These are phyloP conservation scores for Scaptomyza cyrtandrae DNA, from an alignment of 2,888 invertebrate species.

Conservation along the genomic window DNA sequence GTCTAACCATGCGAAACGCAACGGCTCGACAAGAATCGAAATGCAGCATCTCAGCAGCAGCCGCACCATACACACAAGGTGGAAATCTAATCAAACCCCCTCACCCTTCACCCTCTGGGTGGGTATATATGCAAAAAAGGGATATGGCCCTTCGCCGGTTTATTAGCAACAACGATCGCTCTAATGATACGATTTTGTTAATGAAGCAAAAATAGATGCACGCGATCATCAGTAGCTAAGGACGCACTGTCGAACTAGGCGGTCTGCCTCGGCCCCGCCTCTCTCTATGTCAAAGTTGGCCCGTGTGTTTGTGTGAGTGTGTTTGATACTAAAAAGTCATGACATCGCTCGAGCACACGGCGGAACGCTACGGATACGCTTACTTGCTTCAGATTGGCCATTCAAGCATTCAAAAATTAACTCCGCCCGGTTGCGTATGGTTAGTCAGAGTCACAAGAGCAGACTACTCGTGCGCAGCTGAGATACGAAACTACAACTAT, in stretches of 20 bases:
- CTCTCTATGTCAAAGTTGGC: constrained; percentile 38
- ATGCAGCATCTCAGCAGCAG: constrained; percentile 67
- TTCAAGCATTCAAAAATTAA: constrained; percentile 84
- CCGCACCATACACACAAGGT: constrained; percentile 34
- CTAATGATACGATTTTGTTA: constrained; percentile 75
- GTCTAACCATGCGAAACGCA: constrained; percentile 79
- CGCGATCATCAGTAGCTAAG: constrained; percentile 52
- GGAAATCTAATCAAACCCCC: constrained; percentile 31
- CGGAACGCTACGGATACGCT: constrained; percentile 83
- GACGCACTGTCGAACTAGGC: constrained; percentile 41
- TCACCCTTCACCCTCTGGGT: constrained; percentile 1
- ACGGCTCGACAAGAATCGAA: constrained; percentile 77
- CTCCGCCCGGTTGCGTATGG: constrained; percentile 84
- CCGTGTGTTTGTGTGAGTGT: constrained; percentile 33
- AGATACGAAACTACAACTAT: constrained; percentile 57
- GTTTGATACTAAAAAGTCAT: constrained; percentile 78
- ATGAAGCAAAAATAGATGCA: constrained; percentile 79
- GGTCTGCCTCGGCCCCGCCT: constrained; percentile 76
- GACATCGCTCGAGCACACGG: constrained; percentile 81
- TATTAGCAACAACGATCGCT: constrained; percentile 74
- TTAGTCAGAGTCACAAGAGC: constrained; percentile 74
- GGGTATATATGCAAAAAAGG: constrained; percentile 30
- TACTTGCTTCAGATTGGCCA: constrained; percentile 84
- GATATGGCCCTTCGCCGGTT: constrained; percentile 58
- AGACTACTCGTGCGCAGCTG: constrained; percentile 75